These are phyloP conservation scores for Cryptocephalus moraei DNA, from an alignment of 2,888 invertebrate species.

Conservation along the genomic window DNA sequence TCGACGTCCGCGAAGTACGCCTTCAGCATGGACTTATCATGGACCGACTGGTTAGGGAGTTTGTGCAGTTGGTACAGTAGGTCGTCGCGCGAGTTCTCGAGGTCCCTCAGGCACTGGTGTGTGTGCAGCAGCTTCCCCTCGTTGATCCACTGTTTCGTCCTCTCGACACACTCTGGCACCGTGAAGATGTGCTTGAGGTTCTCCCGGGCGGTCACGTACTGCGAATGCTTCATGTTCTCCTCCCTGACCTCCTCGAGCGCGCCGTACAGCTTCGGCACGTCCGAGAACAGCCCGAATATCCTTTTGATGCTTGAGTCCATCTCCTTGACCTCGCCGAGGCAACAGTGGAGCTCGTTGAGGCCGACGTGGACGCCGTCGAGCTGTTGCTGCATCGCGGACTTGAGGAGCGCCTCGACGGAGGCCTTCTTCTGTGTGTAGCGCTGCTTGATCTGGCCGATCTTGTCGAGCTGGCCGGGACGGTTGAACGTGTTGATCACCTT, in stretches of 20 bases:
- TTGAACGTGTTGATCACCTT: conserved; percentile 89
- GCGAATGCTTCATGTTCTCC: conserved; percentile 91
- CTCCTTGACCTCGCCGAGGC: conserved; percentile 75
- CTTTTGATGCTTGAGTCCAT: conserved; percentile 58
- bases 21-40: conserved; percentile 85
- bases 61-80: conserved; percentile 89
- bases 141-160: conserved; percentile 86
- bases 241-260: conserved; percentile 78
- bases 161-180: conserved; percentile 91
- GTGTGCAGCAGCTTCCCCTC: conserved; percentile 92
- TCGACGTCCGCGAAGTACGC: conserved; percentile 96
- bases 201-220: conserved; percentile 95
- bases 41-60: conserved; percentile 79
- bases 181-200: conserved; percentile 97
- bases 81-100: conserved; percentile 95
- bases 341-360: conserved; percentile 77
- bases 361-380: conserved; percentile 93
- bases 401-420: conserved; percentile 87
- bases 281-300: conserved; percentile 62
- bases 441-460: conserved; percentile 69
- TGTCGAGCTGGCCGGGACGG: conserved; percentile 91
- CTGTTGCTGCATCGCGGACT: conserved; percentile 98
- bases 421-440: conserved; percentile 70
- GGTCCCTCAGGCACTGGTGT: conserved; percentile 89
- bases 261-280: conserved; percentile 69